Percentiles rank a stretch among this genome's conserved stretches.
These are phyloP conservation scores for Aphrophora alni DNA, from an alignment of 2,888 invertebrate species.

Conservation along the genomic window DNA sequence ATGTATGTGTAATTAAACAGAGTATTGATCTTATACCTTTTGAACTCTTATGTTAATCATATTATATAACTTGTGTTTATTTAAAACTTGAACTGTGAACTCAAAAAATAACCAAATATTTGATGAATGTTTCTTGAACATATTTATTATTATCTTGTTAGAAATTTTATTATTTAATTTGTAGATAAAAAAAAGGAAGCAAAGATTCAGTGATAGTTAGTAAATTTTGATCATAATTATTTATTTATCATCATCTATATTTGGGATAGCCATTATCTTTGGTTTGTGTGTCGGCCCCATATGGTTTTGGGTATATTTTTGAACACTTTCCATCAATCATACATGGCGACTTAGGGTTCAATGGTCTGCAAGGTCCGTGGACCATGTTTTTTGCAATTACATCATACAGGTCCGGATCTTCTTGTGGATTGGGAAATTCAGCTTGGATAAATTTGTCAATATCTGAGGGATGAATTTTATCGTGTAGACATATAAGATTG, in stretches of 20 bases:
- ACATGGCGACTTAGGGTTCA: conserved; percentile 35
- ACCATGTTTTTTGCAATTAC: conserved; percentile 26
- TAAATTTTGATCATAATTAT: too few species aligned
- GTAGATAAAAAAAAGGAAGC: too few species aligned
- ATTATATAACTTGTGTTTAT: too few species aligned
- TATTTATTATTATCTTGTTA: too few species aligned
- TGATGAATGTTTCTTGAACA: too few species aligned
- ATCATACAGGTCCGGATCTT: conserved; percentile 8
- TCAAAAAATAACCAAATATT: too few species aligned
- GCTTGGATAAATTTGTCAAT: conserved; percentile 6
- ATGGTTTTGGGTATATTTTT: conserved; percentile 14
- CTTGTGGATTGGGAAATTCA: conserved; percentile 15
- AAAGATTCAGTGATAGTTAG: too few species aligned
- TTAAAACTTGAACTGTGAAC: too few species aligned
- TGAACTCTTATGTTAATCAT: too few species aligned
- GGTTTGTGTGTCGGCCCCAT: background rate
- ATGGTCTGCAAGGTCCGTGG: conserved; percentile 33
- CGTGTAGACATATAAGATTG: conserved; percentile 13
- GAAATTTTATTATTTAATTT: too few species aligned
- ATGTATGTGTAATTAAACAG: too few species aligned
- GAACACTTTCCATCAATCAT: conserved; percentile 29
- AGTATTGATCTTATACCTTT: too few species aligned
- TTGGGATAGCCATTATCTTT: conserved; percentile 24
- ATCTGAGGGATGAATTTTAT: background rate
- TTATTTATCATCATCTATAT: conserved; percentile 27